phyloP scores from a whole-genome alignment of 1,140 invertebrate genomes.

The fruit fly (Drosophila melanogaster) region Release_6_plus_ISO1_MT NT_033779.5:13357001-13357500 shows the following conservation, averaged over 20 bases:
- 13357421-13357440: not conserved
- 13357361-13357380: not conserved
- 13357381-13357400: conserved; percentile 26
- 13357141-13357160: conserved; percentile 75
- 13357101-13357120: not conserved
- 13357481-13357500: conserved; percentile 29
- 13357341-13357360: conserved; percentile 6
- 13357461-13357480: conserved; percentile 48
- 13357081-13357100: not conserved
- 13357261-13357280: conserved; percentile 82
- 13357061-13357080: too few relatives aligned
- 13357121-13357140: conserved; percentile 66
- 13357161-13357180: conserved; percentile 57
- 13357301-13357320: conserved; percentile 14
- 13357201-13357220: conserved; percentile 41
- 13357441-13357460: conserved; percentile 33
- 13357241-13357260: conserved; percentile 79
- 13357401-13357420: not conserved
- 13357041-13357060: not conserved
- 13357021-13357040: not conserved
- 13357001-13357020: not conserved
- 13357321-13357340: conserved; percentile 26
- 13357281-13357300: conserved; percentile 66
- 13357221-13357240: conserved; percentile 71
- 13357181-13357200: conserved; percentile 31